Evolutionary conservation across 2,113 vertebrate species (phyloP).

Genomic region (Poecilia latipinna): DNA sequence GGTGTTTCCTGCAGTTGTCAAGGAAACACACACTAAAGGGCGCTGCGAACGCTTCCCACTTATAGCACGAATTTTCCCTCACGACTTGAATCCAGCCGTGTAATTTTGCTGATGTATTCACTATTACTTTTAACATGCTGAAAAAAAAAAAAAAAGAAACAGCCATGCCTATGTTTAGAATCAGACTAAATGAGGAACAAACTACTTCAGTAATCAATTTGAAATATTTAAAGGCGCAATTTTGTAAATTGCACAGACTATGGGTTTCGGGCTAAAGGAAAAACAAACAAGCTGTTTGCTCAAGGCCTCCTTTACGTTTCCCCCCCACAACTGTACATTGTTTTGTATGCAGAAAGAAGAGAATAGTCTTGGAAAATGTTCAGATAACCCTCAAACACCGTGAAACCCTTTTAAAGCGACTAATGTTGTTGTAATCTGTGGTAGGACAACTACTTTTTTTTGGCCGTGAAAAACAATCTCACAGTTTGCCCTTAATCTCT

Average conservation of each 20-base stretch:
- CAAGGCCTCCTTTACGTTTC: not conserved
- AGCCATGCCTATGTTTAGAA: slow-evolving; percentile 1
- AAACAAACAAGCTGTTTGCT: not conserved
- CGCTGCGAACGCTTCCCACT: slow-evolving; percentile 17
- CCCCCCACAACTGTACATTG: not conserved
- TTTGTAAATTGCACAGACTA: slow-evolving; percentile 3
- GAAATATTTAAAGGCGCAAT: not conserved
- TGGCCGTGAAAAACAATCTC: not conserved
- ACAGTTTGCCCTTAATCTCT: not conserved
- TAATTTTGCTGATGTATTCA: slow-evolving; percentile 42
- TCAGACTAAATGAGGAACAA: slow-evolving; percentile 25
- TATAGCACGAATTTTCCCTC: slow-evolving; percentile 15
- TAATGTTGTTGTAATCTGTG: not conserved
- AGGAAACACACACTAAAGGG: slow-evolving; percentile 16
- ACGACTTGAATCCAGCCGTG: slow-evolving; percentile 1
- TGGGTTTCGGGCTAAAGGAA: slow-evolving; percentile 1
- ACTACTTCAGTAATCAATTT: not conserved
- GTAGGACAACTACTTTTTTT: not conserved
- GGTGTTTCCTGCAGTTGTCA: slow-evolving; percentile 39
- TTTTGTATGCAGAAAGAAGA: not conserved
- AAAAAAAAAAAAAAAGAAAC: not conserved
- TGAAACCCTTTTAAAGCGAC: not conserved
- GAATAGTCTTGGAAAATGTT: not conserved
- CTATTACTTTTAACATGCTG: slow-evolving; percentile 30
- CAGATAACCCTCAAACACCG: not conserved